Conservation (phyloP, 2,888 invertebrate species). For the Dynastes grantii region DNA sequence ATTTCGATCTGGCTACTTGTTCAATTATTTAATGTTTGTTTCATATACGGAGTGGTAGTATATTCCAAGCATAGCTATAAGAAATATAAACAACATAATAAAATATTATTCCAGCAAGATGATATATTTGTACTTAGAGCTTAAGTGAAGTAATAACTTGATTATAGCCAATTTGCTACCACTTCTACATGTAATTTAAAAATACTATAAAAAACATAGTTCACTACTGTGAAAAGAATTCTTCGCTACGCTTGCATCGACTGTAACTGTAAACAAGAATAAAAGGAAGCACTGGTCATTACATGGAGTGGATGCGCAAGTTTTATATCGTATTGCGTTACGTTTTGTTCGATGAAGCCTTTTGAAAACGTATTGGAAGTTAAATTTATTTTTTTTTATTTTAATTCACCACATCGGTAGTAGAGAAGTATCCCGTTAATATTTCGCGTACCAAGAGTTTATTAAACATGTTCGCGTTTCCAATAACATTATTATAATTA, state of each 20-base stretch:
- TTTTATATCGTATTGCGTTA: not conserved
- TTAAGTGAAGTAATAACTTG: not conserved
- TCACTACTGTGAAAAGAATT: constrained; percentile 8
- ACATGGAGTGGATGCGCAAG: not conserved
- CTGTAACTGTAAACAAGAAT: constrained; percentile 1
- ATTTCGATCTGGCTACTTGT: too few relatives aligned
- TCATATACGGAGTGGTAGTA: too few relatives aligned
- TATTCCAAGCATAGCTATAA: too few relatives aligned
- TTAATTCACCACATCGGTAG: not conserved
- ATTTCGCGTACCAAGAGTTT: not conserved
- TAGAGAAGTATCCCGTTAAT: not conserved
- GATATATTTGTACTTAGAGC: too few relatives aligned
- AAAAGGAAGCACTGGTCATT: not conserved
- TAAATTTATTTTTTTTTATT: not conserved
- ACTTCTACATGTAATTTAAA: constrained; percentile 2
- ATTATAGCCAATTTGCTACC: not conserved
- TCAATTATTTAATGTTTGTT: too few relatives aligned
- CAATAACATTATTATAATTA: not conserved
- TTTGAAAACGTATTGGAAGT: constrained; percentile 1
- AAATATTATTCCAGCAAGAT: too few relatives aligned
- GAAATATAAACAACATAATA: too few relatives aligned
- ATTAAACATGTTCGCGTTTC: not conserved
- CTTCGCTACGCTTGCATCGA: not conserved
- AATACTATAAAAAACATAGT: not conserved
- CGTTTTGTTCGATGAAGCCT: not conserved